Evolutionary conservation across 2,113 vertebrate genomes (phyloP), one percentile per base, ranked within the genome.

Genomic region (Osmerus eperlanus): DNA sequence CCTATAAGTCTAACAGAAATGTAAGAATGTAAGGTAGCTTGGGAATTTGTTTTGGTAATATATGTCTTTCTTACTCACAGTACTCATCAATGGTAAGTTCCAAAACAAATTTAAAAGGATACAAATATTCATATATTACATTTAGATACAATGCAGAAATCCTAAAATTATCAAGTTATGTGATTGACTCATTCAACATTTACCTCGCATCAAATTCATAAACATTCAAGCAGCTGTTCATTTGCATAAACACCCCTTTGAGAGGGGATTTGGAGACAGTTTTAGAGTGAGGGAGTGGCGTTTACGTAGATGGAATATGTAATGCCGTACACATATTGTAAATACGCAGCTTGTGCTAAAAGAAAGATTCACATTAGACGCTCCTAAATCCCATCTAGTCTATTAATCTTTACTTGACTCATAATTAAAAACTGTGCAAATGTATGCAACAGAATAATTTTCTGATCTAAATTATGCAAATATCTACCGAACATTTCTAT

Each of bases 161-260:
- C 0, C 54, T n/a, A 29, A 32, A 28, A 6, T 28, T 4, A 13
- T 13, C 59, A 61, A n/a, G 25, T 36, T 25, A 36, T 16, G 23
- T 15, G 13, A 41, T 11, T n/a, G 12, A 47, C 11, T 65, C 74
- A 69, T 1, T 23, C 8, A 9, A 14, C 32, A 53, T 77, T 29
- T 76, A 32, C 55, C 67, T 71, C 55, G 66, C 51, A 63, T 71
- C 61, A 77, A 73, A 78, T 77, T 71, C 64, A 79, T 60, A 69
- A 51, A 70, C 68, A 69, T 53, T 78, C 59, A 67, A 70, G 56
- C 75, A 63, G 54, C 12, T 64, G 59, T 15, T 80, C 9, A 71
- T 81, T 83, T 76, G 58, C 68, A 80, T 76, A 81, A 74, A 66
- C 58, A 70, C 53, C 36, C 63, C 51, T 69, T 5, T 68, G 72